These are phyloP conservation scores for Pelusios castaneus DNA, from an alignment of 2,113 vertebrate genomes.

Conservation along the genomic window DNA sequence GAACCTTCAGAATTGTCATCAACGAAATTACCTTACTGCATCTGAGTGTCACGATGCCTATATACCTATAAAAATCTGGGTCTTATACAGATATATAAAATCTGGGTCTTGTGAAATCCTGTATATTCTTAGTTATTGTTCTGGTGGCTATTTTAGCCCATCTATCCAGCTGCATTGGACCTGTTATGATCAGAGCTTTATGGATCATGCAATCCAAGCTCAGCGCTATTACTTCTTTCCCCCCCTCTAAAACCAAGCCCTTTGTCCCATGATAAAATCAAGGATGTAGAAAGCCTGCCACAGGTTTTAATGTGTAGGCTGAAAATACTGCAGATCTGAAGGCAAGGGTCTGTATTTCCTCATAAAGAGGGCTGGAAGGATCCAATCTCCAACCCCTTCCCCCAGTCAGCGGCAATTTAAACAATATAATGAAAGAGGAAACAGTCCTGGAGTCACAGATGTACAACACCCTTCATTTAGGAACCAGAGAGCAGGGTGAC, in stretches of 20 bases:
- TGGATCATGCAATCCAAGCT: not conserved
- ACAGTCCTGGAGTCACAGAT: no score
- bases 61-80: not conserved
- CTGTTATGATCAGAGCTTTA: rapidly evolving
- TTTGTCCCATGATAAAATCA: not conserved
- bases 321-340: not conserved
- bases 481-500: no score
- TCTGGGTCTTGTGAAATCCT: not conserved
- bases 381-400: not conserved
- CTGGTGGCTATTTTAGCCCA: not conserved
- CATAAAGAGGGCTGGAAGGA: not conserved
- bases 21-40: not conserved
- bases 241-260: not conserved
- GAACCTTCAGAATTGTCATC: not conserved
- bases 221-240: not conserved
- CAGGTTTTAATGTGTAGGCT: not conserved
- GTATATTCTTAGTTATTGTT: not conserved
- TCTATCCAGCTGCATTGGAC: not conserved
- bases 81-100: no score
- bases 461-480: no score
- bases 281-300: not conserved
- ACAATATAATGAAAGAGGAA: no score
- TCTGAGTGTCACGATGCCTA: not conserved
- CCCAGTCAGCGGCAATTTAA: not conserved
- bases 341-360: not conserved